phyloP scores from a whole-genome alignment of 2,888 invertebrate genomes.

The Clepsis dumicolana region DNA sequence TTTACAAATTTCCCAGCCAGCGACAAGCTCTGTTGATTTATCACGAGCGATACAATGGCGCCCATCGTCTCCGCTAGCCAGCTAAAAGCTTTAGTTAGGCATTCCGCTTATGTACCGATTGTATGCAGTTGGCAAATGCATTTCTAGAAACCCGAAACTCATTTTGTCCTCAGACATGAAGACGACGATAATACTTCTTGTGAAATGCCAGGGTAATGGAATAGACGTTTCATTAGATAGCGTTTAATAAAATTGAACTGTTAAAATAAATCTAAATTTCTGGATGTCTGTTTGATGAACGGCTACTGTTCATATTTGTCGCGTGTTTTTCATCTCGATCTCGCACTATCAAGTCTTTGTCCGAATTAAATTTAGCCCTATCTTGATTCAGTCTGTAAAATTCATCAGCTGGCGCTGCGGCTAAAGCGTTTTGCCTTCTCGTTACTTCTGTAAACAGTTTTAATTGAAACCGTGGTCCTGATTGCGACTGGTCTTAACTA shows the following conservation, averaged over 20 bases:
- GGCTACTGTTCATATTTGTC: not conserved
- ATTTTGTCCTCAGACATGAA: not conserved
- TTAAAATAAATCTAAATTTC: not conserved
- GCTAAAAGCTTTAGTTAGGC: slow-evolving; percentile 61
- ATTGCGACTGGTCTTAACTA: slow-evolving; percentile 46
- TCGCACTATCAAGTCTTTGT: slow-evolving; percentile 6
- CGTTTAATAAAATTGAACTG: not conserved
- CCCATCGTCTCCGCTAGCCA: slow-evolving; percentile 43
- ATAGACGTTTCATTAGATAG: not conserved
- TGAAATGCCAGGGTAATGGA: not conserved
- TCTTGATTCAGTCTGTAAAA: slow-evolving; percentile 22
- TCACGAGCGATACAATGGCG: slow-evolving; percentile 50
- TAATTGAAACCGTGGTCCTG: slow-evolving; percentile 65
- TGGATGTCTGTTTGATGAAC: not conserved
- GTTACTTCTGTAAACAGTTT: slow-evolving; percentile 64
- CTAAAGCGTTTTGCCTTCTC: slow-evolving; percentile 58
- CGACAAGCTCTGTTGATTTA: slow-evolving; percentile 48
- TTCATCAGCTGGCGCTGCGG: slow-evolving; percentile 16
- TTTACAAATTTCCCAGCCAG: slow-evolving; percentile 37
- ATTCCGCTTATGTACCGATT: slow-evolving; percentile 37
- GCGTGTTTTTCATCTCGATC: not conserved
- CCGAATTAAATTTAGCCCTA: not conserved
- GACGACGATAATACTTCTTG: slow-evolving; percentile 11
- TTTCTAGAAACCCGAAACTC: slow-evolving; percentile 42
- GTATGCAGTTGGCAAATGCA: slow-evolving; percentile 49